Conservation (phyloP, 2,797 vertebrate species). For the Coluber constrictor region DNA sequence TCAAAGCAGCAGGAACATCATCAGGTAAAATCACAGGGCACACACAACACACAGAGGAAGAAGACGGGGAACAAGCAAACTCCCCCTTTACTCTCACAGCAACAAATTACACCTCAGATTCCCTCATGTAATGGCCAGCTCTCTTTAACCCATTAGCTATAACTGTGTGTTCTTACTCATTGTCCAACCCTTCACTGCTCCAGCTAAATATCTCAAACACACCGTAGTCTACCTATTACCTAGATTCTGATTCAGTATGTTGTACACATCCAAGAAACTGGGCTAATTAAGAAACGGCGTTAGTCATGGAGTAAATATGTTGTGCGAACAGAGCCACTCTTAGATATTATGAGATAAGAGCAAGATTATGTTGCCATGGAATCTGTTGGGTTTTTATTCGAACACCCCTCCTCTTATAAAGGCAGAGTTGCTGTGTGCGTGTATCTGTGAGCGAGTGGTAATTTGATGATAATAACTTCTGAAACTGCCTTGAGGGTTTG, state of each 20-base stretch:
- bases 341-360: constrained; percentile 4
- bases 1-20: background rate
- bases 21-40: background rate
- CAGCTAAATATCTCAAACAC: background rate
- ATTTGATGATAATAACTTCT: constrained; percentile 34
- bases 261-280: background rate
- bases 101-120: background rate
- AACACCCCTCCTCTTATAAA: constrained; percentile 51
- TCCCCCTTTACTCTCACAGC: background rate
- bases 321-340: background rate
- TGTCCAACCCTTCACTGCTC: background rate
- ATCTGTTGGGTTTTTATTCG: constrained; percentile 39
- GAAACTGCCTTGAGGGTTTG: constrained; percentile 53
- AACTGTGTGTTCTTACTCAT: background rate
- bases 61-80: background rate
- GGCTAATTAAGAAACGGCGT: background rate
- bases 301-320: background rate
- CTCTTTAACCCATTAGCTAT: background rate
- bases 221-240: background rate
- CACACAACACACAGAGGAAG: background rate
- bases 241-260: background rate
- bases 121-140: background rate
- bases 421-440: background rate
- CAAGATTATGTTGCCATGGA: constrained; percentile 49
- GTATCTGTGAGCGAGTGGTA: background rate